A percentile compares a stretch with the other conserved stretches of the same genome.
These are phyloP conservation scores for Caenorhabditis elegans DNA, from an alignment of 1,140 invertebrate genomes.

Conservation along the genomic window WBcel235 BX284606.5:17633001-17633500, in stretches of 20 bases:
- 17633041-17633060: no score
- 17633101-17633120: no score
- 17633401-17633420: conserved; percentile 31
- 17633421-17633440: neutral
- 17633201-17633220: neutral
- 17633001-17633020: no score
- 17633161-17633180: no score
- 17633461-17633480: neutral
- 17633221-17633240: neutral
- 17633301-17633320: neutral
- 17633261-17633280: conserved; percentile 16
- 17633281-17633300: no score
- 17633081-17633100: no score
- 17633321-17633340: neutral
- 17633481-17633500: conserved; percentile 22
- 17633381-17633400: neutral
- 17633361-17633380: neutral
- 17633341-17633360: no score
- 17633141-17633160: no score
- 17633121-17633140: no score
- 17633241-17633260: conserved; percentile 16
- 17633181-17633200: no score
- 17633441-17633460: neutral
- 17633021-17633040: no score
- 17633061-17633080: no score